Conservation (phyloP, 2,797 vertebrate genomes). For the Pangasius krempfi region DNA sequence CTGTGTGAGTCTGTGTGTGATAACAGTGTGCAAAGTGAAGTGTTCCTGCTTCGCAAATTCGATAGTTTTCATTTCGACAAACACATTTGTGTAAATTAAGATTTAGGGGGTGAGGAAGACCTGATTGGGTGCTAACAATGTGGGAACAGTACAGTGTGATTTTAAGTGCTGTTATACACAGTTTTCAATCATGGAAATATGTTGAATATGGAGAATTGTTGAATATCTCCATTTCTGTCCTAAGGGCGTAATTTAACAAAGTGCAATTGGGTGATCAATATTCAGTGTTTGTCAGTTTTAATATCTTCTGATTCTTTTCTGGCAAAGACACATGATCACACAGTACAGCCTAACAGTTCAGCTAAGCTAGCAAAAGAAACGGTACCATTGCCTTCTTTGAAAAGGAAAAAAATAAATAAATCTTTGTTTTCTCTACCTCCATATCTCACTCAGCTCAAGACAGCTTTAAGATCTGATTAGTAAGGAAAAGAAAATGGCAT, state of each 20-base stretch:
- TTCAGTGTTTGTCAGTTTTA: conserved; percentile 1
- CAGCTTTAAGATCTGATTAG: not conserved
- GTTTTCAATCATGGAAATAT: not conserved
- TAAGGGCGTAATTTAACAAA: not conserved
- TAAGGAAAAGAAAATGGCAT: not conserved
- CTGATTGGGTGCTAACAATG: not conserved
- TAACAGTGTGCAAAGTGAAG: conserved; percentile 9
- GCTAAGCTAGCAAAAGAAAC: not conserved
- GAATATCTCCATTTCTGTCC: not conserved
- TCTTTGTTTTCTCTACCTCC: not conserved
- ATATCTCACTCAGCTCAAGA: not conserved
- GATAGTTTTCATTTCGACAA: not conserved
- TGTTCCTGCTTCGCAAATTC: not conserved
- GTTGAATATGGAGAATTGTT: too few species aligned
- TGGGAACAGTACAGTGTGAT: not conserved
- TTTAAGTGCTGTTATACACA: not conserved
- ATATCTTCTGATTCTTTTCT: not conserved
- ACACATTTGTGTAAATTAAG: not conserved
- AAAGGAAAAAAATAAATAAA: too few species aligned
- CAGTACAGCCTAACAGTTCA: not conserved
- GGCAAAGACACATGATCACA: not conserved
- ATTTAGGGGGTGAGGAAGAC: not conserved
- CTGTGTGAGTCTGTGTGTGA: conserved; percentile 2
- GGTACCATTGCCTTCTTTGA: not conserved
- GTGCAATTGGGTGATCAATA: not conserved